Percentiles rank a stretch among this genome's conserved stretches.
phyloP scores from a whole-genome alignment of 2,888 invertebrate species.

The Synanthedon myopaeformis region DNA sequence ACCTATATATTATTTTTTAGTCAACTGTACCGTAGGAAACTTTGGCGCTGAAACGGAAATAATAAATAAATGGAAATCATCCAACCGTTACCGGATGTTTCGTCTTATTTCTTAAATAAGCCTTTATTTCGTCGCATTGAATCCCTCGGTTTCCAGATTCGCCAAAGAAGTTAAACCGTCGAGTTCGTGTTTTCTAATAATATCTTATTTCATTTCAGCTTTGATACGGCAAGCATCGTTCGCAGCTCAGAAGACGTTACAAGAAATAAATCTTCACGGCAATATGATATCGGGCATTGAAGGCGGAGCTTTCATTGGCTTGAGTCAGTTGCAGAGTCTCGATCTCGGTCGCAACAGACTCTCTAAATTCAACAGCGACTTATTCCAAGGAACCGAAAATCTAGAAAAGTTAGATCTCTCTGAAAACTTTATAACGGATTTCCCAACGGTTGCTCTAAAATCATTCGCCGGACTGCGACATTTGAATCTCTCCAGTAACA shows the following conservation, averaged over 20 bases:
- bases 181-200: neutral
- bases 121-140: no score
- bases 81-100: no score
- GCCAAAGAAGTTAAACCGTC: neutral
- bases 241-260: constrained; percentile 75
- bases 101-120: no score
- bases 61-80: no score
- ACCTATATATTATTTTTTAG: no score
- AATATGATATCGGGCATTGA: constrained; percentile 83
- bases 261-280: constrained; percentile 82
- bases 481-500: constrained; percentile 86
- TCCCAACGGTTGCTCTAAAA: constrained; percentile 82
- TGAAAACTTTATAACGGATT: constrained; percentile 86
- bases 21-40: no score
- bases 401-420: constrained; percentile 86
- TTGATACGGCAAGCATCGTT: constrained; percentile 77
- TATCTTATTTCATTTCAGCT: constrained; percentile 62
- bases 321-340: constrained; percentile 75
- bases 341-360: constrained; percentile 84
- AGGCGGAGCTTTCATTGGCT: constrained; percentile 78
- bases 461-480: constrained; percentile 77
- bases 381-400: constrained; percentile 81
- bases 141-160: no score
- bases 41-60: no score
- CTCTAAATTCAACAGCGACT: constrained; percentile 84